phyloP scores from a whole-genome alignment of 2,888 invertebrate genomes.

The Notodonta ziczac region DNA sequence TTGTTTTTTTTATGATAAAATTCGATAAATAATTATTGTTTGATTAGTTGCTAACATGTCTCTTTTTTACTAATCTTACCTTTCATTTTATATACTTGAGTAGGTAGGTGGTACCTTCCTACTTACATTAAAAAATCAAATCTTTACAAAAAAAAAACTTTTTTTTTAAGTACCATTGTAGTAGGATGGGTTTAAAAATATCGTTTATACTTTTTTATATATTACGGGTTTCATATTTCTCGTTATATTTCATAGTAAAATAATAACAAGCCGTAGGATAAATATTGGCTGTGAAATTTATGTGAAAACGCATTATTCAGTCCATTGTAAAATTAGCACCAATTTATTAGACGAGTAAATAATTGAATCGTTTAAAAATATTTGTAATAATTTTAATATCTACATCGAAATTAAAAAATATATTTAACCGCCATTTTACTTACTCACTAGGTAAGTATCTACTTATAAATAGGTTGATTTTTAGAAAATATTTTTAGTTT shows the following conservation, averaged over 20 bases:
- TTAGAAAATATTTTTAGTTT: too few species aligned
- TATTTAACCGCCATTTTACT: too few species aligned
- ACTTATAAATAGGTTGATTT: too few species aligned
- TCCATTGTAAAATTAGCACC: conserved; percentile 52
- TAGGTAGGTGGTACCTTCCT: too few species aligned
- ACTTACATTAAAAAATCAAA: too few species aligned
- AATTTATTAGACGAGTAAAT: conserved; percentile 24
- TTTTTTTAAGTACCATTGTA: too few species aligned
- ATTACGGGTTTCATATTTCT: neutral
- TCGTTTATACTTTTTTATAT: too few species aligned
- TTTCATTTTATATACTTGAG: neutral
- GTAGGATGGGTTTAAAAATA: too few species aligned
- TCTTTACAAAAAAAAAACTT: too few species aligned
- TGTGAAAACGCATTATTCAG: conserved; percentile 65
- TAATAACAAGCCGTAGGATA: conserved; percentile 56
- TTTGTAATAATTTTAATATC: neutral
- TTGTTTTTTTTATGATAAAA: conserved; percentile 44
- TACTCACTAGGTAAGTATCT: too few species aligned
- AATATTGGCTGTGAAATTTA: conserved; percentile 79
- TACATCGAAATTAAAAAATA: too few species aligned
- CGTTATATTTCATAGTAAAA: conserved; percentile 2
- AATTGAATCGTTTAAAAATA: conserved; percentile 8
- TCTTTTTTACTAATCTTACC: conserved; percentile 41
- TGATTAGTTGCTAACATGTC: conserved; percentile 54
- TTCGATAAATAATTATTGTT: conserved; percentile 31